A percentile compares a stretch with the other conserved stretches of the same genome.
phyloP scores from a whole-genome alignment of 2,113 vertebrate species.

The Burhinus oedicnemus region DNA sequence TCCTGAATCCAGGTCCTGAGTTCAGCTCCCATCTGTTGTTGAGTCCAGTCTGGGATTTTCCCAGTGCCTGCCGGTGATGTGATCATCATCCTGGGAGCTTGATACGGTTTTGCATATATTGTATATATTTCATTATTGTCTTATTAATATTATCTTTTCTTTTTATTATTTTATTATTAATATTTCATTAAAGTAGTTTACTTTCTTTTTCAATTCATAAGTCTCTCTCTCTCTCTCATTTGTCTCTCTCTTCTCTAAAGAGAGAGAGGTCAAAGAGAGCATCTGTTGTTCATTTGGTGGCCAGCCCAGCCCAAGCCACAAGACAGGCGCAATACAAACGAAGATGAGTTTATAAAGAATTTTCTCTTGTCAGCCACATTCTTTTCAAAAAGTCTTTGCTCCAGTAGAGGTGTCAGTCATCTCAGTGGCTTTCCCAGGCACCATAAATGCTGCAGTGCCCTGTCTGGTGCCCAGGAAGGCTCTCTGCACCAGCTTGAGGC shows the following conservation, averaged over 20 bases:
- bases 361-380: neutral
- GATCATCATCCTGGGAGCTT: neutral
- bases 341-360: neutral
- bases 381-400: neutral
- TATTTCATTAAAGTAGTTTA: neutral
- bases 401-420: neutral
- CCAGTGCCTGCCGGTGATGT: neutral
- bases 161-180: neutral
- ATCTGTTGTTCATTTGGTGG: neutral
- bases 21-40: neutral
- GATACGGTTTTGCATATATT: too few species aligned
- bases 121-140: neutral
- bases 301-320: neutral
- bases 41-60: neutral
- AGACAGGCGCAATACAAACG: neutral
- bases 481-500: neutral
- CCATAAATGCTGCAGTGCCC: neutral
- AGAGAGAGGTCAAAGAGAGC: neutral
- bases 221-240: neutral
- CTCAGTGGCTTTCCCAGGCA: neutral
- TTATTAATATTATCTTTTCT: neutral
- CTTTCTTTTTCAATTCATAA: neutral
- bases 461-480: neutral
- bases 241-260: too few species aligned
- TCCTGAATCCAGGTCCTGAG: neutral